Base-by-base conservation (phyloP, 2,797 vertebrate species). In the Pipistrellus pipistrellus region DNA sequence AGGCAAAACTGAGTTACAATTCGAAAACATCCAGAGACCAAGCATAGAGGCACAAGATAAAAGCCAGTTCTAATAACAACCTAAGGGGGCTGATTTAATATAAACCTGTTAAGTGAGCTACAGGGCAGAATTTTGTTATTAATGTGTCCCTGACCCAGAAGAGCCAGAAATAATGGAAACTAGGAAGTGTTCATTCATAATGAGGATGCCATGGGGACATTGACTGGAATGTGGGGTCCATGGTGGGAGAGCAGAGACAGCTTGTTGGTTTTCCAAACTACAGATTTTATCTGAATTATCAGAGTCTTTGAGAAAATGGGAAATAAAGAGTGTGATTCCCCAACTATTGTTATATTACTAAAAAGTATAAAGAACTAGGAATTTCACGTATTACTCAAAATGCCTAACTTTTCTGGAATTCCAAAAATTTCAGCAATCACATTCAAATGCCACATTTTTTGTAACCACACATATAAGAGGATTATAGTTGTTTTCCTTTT, bases 381-480 rank as follows among this genome's bases (percentile, higher is more conserved):
- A 11, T 27, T 68, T 96, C 51, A 66, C 18, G 1, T 72, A 30
- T 80, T 83, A 57, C 57, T 93, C 84, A 76, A 96, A 76, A 81
- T 84, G 68, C 23, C 64, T 90, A 20, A 62, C 77, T 91, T 76
- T 87, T 85, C 62, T 88, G 62, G 55, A 84, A 95, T 96, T 85
- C 91, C 46, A 81, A 18, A 69, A 80, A 12, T 90, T 80, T 75
- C 27, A 64, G 69, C n/a, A 77, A 55, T 91, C 69, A 73, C 6
- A 27, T 92, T 75, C 44, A 85, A 95, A 92, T 91, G 35, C 59
- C 64, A 75, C 17, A 38, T 53, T 23, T 86, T 85, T 64, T 53
- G 20, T 71, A 89, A 91, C 4, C 75, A n/a, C 7, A 44, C 10
- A 30, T 80, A 44, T 38, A 90, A 95, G 88, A 9, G 53, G 20